A percentile compares a stretch with the other conserved stretches of the same genome.
Conservation (phyloP, 2,113 vertebrate species). For the Brachirus orientalis region DNA sequence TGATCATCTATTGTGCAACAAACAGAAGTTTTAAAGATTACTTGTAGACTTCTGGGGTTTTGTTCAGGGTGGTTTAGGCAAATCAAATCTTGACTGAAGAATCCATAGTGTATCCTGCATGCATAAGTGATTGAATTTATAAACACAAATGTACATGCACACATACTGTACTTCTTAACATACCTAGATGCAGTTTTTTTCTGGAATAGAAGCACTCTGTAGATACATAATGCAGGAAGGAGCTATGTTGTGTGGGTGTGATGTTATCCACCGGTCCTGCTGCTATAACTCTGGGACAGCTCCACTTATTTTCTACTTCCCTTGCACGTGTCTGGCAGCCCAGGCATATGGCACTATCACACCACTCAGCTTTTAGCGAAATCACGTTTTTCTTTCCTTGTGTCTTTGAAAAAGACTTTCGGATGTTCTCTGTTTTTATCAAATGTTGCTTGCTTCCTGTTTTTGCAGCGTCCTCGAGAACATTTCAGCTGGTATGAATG, state of each 20-base stretch:
- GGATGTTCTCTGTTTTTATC: conserved; percentile 42
- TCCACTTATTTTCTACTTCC: conserved; percentile 12
- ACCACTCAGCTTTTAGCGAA: conserved; percentile 45
- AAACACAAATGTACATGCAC: conserved; percentile 1
- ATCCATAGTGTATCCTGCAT: too few relatives aligned
- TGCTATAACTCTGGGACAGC: conserved; percentile 20
- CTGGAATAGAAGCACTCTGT: conserved; percentile 16
- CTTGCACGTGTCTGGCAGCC: conserved; percentile 21
- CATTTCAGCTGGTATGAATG: conserved; percentile 31
- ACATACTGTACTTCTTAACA: too few relatives aligned
- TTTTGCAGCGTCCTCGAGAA: conserved; percentile 33
- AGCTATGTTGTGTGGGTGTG: conserved; percentile 45
- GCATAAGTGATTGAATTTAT: conserved; percentile 40
- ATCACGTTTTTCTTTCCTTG: conserved; percentile 26
- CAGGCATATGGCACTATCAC: conserved; percentile 20
- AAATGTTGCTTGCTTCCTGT: conserved; percentile 61
- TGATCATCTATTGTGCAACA: background rate
- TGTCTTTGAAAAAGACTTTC: conserved; percentile 1
- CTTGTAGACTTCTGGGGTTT: too few relatives aligned
- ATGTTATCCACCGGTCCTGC: conserved; percentile 26
- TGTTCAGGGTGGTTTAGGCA: too few relatives aligned
- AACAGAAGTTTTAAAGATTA: background rate
- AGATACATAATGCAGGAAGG: conserved; percentile 53
- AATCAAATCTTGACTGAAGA: too few relatives aligned
- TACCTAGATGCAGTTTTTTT: background rate